Evolutionary conservation across 2,888 invertebrate genomes (phyloP), one percentile per base, ranked within the genome.

Genomic region (Drosophila borealis): DNA sequence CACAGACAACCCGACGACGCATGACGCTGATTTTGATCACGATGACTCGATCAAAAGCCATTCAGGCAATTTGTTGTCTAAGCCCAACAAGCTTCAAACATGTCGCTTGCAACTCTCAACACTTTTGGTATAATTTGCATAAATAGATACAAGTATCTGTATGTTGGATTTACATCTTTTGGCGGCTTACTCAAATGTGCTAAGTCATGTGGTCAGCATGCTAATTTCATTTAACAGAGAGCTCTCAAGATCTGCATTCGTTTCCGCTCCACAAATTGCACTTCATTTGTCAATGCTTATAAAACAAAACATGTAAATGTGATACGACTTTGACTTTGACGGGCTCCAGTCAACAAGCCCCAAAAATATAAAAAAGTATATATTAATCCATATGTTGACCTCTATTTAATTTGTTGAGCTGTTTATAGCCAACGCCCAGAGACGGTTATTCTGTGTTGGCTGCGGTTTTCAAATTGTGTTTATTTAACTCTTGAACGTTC

Each of bases 11-110:
- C 39, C 44, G 65, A 63, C 56, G 65, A 53, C 62, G 36, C 21
- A 42, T 42, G 49, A 49, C 55, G 37, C 10, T 8, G 13, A 13
- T 14, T 14, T 19, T 42, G 42, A 63, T 41, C 46, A 37, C 60
- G 49, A 61, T 75, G 75, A 80, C 63, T 62, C 34, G 34, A 45
- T 63, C 60, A 53, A 60, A 76, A 44, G 25, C 4, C 46, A 56
- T 73, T 39, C 44, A 34, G 49, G 14, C 44, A 37, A 62, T 54
- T 54, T 37, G 19, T 39, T 54, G 49, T 65, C 65, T 37, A 51
- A 70, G 19, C 33, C 19, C 21, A 34, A 19, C 17, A 46, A 39
- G 33, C 25, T 8, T 29, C 29, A 29, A 29, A 29, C 29, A 29
- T 29, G 29, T 29, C 29, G 8, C 8, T 29, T 42, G 55, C 11